Base-by-base conservation (phyloP, 2,888 invertebrate genomes). In the Dasysyrphus tricinctus region DNA sequence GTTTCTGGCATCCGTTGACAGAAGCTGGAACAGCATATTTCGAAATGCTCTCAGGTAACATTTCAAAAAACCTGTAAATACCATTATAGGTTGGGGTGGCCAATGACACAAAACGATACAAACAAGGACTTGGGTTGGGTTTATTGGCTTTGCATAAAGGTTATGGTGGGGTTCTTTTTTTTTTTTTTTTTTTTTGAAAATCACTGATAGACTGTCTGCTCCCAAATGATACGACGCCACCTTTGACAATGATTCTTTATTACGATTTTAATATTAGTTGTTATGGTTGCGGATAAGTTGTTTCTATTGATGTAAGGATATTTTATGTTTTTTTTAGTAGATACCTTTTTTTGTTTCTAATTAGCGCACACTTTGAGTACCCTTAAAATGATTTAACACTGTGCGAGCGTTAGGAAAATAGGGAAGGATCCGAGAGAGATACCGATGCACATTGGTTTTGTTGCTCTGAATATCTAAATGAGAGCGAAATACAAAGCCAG, bases 1-100 rank as follows among this genome's bases (percentile, higher is more conserved):
- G 69, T 51, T 49, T 29, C 49, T 63, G 63, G 56, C 69, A 75
- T 70, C 70, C 59, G 65, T 44, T 65, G 75, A 65, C 75, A 84
- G 75, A 37, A 70, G 80, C 16, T 32, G 49, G 7, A 47, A 61
- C 19, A 69, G 61, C 49, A 70, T 81, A 65, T 74, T 86, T 75
- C 39, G 54, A 78, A 82, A 78, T 86, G 44, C 78, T 82, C 51
- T 54, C 14, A 63, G 78, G 82, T 82, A 86, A 81, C 81, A 81
- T 78, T 75, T 78, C 59, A 65, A 79, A 82, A 75, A 72, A 78
- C 69, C 74, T 65, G 69, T 59, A 63, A 83, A 82, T 69, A 70
- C 69, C 74, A 34, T 61, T 63, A 24, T 24, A 54, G 34, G 32
- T 16, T 19, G 54, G 63, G 70, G 51, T 8, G 37, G 44, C 47